These are phyloP conservation scores for Caenorhabditis sp. DNA, from an alignment of 2,888 invertebrate species.

Conservation along the genomic window DNA sequence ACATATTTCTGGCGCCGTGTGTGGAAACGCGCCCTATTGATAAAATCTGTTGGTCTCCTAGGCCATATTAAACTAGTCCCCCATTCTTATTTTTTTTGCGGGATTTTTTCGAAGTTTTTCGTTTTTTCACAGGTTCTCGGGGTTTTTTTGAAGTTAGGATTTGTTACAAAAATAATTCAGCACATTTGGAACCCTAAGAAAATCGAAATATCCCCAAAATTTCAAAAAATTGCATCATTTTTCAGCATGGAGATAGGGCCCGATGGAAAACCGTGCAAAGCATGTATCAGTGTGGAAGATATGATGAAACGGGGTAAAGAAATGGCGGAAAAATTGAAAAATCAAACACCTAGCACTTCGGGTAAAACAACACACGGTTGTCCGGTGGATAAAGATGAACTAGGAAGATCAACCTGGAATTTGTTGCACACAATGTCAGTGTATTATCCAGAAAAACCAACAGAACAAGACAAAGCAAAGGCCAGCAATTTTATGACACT, in stretches of 20 bases:
- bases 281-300: conserved; percentile 66
- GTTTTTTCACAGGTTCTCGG: not conserved
- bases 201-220: not conserved
- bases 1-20: not conserved
- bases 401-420: conserved; percentile 80
- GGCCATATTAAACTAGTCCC: not conserved
- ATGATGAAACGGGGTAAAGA: conserved; percentile 62
- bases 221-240: conserved; percentile 11
- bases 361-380: conserved; percentile 67
- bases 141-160: not conserved
- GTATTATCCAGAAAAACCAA: conserved; percentile 87
- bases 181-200: not conserved
- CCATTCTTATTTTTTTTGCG: not conserved
- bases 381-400: conserved; percentile 74
- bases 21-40: not conserved
- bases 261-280: conserved; percentile 62
- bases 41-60: not conserved
- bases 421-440: conserved; percentile 95
- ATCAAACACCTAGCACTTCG: conserved; percentile 10
- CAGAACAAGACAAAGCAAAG: conserved; percentile 76
- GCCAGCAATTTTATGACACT: conserved; percentile 84
- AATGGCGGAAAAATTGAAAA: conserved; percentile 41
- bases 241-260: conserved; percentile 23
- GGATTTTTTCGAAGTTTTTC: no score
- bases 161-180: not conserved